phyloP scores from a whole-genome alignment of 2,888 invertebrate species.

The Ormia ochracea region DNA sequence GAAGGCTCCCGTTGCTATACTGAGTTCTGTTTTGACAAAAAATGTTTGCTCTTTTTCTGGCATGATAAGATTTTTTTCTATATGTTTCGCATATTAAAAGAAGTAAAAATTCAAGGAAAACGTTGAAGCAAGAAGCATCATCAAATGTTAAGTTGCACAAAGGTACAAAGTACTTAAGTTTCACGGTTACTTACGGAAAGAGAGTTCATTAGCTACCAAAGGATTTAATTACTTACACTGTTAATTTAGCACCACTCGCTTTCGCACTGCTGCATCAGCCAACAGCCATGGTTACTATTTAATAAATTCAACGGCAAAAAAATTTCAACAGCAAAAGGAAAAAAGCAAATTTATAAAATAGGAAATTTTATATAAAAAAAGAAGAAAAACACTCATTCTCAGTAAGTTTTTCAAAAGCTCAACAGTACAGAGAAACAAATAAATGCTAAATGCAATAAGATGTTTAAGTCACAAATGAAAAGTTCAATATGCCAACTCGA shows the following conservation, averaged over 20 bases:
- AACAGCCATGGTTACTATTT: conserved; percentile 64
- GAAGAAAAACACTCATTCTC: conserved; percentile 27
- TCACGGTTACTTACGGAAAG: conserved; percentile 60
- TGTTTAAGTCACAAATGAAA: too few relatives aligned
- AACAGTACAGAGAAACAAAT: conserved; percentile 32
- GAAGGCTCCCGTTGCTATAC: not conserved
- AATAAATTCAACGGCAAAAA: conserved; percentile 31
- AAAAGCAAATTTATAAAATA: conserved; percentile 6
- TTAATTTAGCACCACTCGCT: conserved; percentile 77
- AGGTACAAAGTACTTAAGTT: conserved; percentile 58
- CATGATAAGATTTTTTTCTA: not conserved
- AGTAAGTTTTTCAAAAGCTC: conserved; percentile 25
- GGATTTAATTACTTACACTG: conserved; percentile 77
- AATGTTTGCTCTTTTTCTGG: conserved; percentile 24
- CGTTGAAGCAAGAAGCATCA: conserved; percentile 27
- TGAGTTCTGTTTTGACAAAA: not conserved
- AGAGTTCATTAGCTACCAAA: conserved; percentile 75
- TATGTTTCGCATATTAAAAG: conserved; percentile 4
- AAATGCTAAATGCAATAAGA: too few relatives aligned
- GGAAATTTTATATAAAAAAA: not conserved
- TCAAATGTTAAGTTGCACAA: conserved; percentile 54
- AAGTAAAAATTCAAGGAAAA: conserved; percentile 17
- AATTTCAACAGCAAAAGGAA: not conserved
- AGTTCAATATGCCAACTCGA: too few relatives aligned
- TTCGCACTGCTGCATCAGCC: conserved; percentile 76